Percentiles rank a stretch among this genome's conserved stretches.
phyloP scores from a whole-genome alignment of 2,888 invertebrate species.

The Falcaria lacertinaria region DNA sequence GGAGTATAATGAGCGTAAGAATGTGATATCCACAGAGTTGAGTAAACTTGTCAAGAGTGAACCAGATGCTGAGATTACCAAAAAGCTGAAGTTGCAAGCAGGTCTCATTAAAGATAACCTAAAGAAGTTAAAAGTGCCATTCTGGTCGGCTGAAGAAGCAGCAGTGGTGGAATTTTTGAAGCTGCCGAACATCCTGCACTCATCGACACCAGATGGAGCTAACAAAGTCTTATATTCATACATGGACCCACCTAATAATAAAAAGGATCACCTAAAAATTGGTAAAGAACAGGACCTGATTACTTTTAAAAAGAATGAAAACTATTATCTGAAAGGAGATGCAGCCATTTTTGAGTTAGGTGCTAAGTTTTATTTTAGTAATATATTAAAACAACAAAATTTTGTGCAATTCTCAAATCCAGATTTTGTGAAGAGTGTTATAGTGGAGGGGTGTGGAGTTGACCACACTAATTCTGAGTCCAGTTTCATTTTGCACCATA shows the following conservation, averaged over 20 bases:
- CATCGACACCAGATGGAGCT: conserved; percentile 76
- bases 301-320: conserved; percentile 79
- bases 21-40: conserved; percentile 70
- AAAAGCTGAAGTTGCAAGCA: conserved; percentile 78
- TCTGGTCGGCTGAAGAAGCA: conserved; percentile 87
- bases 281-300: conserved; percentile 74
- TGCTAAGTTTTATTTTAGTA: conserved; percentile 73
- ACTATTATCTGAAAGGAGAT: conserved; percentile 82
- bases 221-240: conserved; percentile 45
- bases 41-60: conserved; percentile 55
- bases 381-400: conserved; percentile 58
- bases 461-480: conserved; percentile 75
- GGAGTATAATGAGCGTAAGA: conserved; percentile 73
- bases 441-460: conserved; percentile 86
- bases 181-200: conserved; percentile 85
- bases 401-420: conserved; percentile 85
- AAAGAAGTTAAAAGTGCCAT: conserved; percentile 79
- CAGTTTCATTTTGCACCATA: conserved; percentile 81
- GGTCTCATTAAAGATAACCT: conserved; percentile 80
- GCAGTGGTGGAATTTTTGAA: conserved; percentile 82
- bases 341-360: conserved; percentile 86
- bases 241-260: conserved; percentile 38
- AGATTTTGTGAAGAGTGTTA: conserved; percentile 87
- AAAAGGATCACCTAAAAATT: conserved; percentile 77
- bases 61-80: conserved; percentile 55